Evolutionary conservation across 2,797 vertebrate species (phyloP).

Genomic region (Scolopax bukidnonensis): DNA sequence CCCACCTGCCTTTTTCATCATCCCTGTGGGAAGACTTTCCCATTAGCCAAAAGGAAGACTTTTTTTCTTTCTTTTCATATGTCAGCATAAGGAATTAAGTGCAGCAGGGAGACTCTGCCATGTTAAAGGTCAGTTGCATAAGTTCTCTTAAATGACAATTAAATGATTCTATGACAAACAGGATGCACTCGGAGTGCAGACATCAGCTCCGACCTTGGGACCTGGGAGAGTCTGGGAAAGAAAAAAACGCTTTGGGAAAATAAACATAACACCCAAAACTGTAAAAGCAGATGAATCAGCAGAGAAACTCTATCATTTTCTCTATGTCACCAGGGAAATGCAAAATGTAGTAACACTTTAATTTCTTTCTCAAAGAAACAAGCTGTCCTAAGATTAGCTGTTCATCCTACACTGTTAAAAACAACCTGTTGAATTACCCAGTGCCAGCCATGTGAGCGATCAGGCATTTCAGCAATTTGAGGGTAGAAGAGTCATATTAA

Average conservation of each 20-base stretch:
- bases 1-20: conserved; percentile 41
- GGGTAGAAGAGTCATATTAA: neutral
- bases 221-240: conserved; percentile 78
- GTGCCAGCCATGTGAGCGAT: neutral
- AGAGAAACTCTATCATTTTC: conserved; percentile 28
- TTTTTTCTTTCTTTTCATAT: conserved; percentile 61
- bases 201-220: conserved; percentile 70
- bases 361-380: conserved; percentile 36
- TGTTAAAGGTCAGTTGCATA: conserved; percentile 77
- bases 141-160: conserved; percentile 73
- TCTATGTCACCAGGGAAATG: neutral
- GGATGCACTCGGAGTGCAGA: conserved; percentile 64
- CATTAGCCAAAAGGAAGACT: conserved; percentile 39
- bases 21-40: conserved; percentile 40
- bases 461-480: neutral
- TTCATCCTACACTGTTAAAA: neutral
- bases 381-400: conserved; percentile 5
- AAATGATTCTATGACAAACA: conserved; percentile 75
- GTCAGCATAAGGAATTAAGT: conserved; percentile 57
- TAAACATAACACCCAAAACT: conserved; percentile 64
- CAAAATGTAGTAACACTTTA: conserved; percentile 48
- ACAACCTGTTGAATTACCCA: neutral
- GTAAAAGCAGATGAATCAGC: conserved; percentile 65
- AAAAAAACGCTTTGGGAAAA: conserved; percentile 65
- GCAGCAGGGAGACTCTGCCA: conserved; percentile 53